Evolutionary conservation across 1,140 invertebrate species (phyloP), one percentile per base, ranked within the genome.

Genomic region (Drosophila hydei): DNA sequence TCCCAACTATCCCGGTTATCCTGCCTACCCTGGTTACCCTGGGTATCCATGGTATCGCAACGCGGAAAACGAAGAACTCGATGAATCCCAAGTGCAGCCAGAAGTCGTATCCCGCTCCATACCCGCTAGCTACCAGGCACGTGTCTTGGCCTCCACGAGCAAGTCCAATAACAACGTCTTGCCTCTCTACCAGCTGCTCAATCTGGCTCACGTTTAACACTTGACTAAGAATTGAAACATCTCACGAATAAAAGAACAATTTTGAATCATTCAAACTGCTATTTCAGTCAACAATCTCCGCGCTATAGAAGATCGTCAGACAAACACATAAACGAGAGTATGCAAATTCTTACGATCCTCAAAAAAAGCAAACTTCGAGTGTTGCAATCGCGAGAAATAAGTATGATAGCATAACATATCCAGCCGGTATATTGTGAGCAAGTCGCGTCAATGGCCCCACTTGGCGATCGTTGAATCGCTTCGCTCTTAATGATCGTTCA

Each of bases 141-240:
- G 81, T 2, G 36, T 70, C 11, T 14, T 77, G 23, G 18, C 58
- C 72, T 52, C 70, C 72, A 18, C 61, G 9, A 51, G 54, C 30
- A 62, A 79, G 19, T 64, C 65, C 16, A 75, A 40, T 6, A 61
- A 51, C 56, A 77, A 75, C 11, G 38, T 67, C 0, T 23, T 88
- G 59, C 81, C 81, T 4, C 67, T 88, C 19, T 87, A 83, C 52
- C 81, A 87, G 40, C 83, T 85, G 1, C 59, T 85, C 9, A 85
- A 85, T 33, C 69, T 85, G 59, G 65, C 77, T 38, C 67, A 74
- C 16, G 18, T 72, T 16, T 87, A 65, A 40, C 1, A 6, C 3
- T 8, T 33, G 30, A 33, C 30, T 33, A 33, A 19, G 14, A n/a
- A n/a, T 6, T 1, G 5, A 23, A 48, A 23, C 2, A 23, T 7